Evolutionary conservation across 2,797 vertebrate genomes (phyloP).

Genomic region (Sebastes iracundus): DNA sequence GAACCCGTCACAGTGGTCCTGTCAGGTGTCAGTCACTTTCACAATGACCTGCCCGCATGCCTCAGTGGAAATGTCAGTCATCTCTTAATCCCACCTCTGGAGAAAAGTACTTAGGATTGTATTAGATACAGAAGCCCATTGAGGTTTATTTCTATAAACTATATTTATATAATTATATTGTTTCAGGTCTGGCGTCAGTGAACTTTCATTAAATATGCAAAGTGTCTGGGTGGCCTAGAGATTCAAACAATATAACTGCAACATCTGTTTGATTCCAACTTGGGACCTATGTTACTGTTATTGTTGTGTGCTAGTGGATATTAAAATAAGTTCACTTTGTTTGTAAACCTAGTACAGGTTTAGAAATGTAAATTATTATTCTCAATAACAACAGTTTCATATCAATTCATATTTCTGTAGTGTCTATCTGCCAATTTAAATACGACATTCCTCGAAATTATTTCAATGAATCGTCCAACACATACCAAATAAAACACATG

Average conservation of each 20-base stretch:
- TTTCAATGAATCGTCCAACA: not conserved
- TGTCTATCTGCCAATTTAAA: not conserved
- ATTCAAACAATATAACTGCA: not conserved
- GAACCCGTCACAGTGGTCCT: conserved; percentile 70
- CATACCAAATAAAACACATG: not conserved
- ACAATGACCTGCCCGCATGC: conserved; percentile 74
- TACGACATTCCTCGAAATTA: not conserved
- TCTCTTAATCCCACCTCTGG: conserved; percentile 58
- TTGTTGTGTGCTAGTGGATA: not conserved
- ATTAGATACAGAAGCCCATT: conserved; percentile 3
- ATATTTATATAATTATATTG: not conserved
- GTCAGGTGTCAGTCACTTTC: conserved; percentile 77
- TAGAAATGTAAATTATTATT: not conserved
- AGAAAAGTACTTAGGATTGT: conserved; percentile 43
- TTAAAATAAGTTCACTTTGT: not conserved
- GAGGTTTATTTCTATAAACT: not conserved
- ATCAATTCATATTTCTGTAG: not conserved
- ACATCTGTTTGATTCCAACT: not conserved
- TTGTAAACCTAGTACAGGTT: not conserved
- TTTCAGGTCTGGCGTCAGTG: not conserved
- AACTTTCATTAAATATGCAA: not conserved
- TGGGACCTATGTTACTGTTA: not conserved
- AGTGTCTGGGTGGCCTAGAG: not conserved
- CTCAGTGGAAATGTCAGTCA: conserved; percentile 67
- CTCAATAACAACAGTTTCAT: not conserved